Conservation (phyloP, 2,797 vertebrate genomes). For the Amniataba percoides region DNA sequence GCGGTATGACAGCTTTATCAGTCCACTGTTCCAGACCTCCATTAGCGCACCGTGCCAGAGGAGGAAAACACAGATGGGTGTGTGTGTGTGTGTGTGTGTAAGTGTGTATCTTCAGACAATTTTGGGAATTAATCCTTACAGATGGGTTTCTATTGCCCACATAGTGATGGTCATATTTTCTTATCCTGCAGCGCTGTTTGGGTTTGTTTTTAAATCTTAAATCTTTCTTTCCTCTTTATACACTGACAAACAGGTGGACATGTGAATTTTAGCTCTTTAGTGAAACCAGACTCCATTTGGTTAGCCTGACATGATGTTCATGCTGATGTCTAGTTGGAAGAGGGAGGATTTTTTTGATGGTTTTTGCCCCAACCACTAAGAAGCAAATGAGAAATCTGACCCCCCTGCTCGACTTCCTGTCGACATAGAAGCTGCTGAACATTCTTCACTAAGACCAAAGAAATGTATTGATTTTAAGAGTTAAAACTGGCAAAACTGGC, state of each 20-base stretch:
- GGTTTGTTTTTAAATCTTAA: background rate
- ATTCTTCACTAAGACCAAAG: no score
- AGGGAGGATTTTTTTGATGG: background rate
- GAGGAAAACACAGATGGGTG: slow-evolving; percentile 45
- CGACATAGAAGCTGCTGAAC: background rate
- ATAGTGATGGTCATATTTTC: slow-evolving; percentile 12
- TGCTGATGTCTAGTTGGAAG: background rate
- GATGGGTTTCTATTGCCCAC: slow-evolving; percentile 23
- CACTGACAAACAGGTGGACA: background rate
- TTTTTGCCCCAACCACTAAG: background rate
- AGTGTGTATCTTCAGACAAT: slow-evolving; percentile 26
- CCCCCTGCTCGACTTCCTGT: background rate
- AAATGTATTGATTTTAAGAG: no score
- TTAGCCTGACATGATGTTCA: background rate
- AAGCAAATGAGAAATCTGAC: background rate
- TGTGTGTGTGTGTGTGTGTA: slow-evolving; percentile 18
- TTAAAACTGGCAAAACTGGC: no score
- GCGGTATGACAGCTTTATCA: slow-evolving; percentile 66
- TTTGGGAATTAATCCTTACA: slow-evolving; percentile 23
- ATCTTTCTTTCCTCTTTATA: background rate
- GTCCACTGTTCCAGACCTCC: slow-evolving; percentile 60
- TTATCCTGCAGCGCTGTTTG: slow-evolving; percentile 13
- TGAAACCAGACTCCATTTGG: background rate
- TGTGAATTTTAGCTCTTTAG: background rate
- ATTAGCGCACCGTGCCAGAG: slow-evolving; percentile 58